These are phyloP conservation scores for Drosophila rufa DNA, from an alignment of 1,140 invertebrate species.

Conservation along the genomic window DNA sequence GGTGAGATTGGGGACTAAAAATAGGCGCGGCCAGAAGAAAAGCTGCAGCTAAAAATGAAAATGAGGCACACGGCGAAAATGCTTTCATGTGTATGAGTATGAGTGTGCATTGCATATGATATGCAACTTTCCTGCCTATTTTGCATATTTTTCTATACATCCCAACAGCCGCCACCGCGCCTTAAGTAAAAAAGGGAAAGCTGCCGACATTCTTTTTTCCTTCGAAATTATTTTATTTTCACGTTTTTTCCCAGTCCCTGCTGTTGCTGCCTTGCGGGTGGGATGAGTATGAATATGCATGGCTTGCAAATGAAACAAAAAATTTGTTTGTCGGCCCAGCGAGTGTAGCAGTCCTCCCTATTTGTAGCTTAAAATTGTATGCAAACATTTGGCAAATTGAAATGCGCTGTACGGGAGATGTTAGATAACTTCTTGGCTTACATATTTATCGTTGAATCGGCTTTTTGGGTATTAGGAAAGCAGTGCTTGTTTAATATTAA, in stretches of 20 bases:
- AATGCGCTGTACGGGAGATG: not conserved
- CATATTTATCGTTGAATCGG: not conserved
- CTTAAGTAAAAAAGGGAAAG: slow-evolving; percentile 53
- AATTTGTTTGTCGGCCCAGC: slow-evolving; percentile 4
- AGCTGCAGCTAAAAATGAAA: slow-evolving; percentile 55
- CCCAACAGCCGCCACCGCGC: slow-evolving; percentile 9
- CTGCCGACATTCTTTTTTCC: slow-evolving; percentile 42
- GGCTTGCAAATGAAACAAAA: slow-evolving; percentile 46
- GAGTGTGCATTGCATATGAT: slow-evolving; percentile 39
- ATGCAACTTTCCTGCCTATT: slow-evolving; percentile 70
- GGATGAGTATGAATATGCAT: slow-evolving; percentile 34
- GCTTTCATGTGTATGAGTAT: slow-evolving; percentile 44
- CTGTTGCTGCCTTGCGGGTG: not conserved
- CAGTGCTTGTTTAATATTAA: not conserved
- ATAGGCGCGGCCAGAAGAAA: slow-evolving; percentile 42
- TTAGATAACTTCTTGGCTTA: not conserved
- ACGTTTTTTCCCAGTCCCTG: slow-evolving; percentile 9
- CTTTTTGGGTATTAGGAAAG: not conserved
- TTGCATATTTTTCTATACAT: slow-evolving; percentile 62
- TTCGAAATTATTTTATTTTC: slow-evolving; percentile 67
- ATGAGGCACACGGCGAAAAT: slow-evolving; percentile 36
- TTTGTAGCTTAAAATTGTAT: slow-evolving; percentile 33
- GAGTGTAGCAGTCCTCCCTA: slow-evolving; percentile 2
- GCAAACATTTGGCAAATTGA: slow-evolving; percentile 43
- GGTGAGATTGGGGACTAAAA: slow-evolving; percentile 39